Conservation (phyloP, 1,140 invertebrate species). For the Calephelis nemesis region DNA sequence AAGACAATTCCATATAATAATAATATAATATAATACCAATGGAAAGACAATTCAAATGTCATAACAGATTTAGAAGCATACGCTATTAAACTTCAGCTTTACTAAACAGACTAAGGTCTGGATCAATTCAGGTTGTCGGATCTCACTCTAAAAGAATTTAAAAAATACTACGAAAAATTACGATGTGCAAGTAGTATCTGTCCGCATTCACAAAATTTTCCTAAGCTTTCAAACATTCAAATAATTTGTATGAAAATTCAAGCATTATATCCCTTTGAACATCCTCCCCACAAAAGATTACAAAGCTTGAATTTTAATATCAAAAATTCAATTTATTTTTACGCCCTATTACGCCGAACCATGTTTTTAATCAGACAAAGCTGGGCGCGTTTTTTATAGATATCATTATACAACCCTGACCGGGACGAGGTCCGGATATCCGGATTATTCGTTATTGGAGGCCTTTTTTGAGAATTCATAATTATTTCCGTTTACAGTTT, state of each 20-base stretch:
- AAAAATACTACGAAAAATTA: neutral
- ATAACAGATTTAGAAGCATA: too few species aligned
- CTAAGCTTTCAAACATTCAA: neutral
- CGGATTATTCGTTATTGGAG: conserved; percentile 15
- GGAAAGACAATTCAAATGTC: too few species aligned
- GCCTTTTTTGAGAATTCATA: conserved; percentile 10
- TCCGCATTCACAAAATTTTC: neutral
- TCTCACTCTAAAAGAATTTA: neutral
- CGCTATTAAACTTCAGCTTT: too few species aligned
- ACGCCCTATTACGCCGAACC: conserved; percentile 8
- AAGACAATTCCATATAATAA: too few species aligned
- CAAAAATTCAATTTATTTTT: conserved; percentile 17
- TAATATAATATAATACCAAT: too few species aligned
- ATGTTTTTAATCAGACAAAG: conserved; percentile 19
- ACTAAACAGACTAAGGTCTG: too few species aligned
- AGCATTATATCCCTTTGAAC: conserved; percentile 5
- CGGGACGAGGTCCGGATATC: neutral
- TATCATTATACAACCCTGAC: conserved; percentile 14
- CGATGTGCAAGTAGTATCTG: neutral
- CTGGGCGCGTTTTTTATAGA: conserved; percentile 5
- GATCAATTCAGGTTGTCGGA: too few species aligned
- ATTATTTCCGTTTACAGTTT: conserved; percentile 14
- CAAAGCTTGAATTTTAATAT: conserved; percentile 13
- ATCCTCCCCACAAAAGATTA: conserved; percentile 11
- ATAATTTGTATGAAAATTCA: conserved; percentile 9